Evolutionary conservation across 2,888 invertebrate genomes (phyloP), one percentile per base, ranked within the genome.

Genomic region (Synanthedon andrenaeformis): DNA sequence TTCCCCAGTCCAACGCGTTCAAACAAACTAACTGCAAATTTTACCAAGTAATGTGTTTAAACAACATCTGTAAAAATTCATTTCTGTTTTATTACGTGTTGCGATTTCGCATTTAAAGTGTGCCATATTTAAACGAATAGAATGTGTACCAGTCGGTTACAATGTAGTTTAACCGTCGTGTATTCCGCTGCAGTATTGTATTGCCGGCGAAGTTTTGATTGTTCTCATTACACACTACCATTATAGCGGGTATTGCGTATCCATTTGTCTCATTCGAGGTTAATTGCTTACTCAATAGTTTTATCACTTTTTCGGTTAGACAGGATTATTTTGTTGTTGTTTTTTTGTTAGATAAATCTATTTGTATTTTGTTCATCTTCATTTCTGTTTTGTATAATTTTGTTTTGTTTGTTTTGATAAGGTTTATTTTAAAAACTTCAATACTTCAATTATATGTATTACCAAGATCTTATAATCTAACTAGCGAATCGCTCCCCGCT

Each of bases 151-250:
- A 53, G 54, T 8, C 55, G 53, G 57, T 50, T 58, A 63, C 62
- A 64, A 61, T 60, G 63, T 63, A 63, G 56, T 58, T 50, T 53
- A 64, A 59, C 61, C 64, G 64, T 61, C 62, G 57, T 61, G 63
- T 45, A 45, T 45, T 60, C 58, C 62, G 66, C 61, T 62, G 61
- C 57, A 60, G 55, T 58, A 14, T 45, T 45, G 62, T 59, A 48
- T 42, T 54, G 54, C 56, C 10, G 56, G 59, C 59, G 59, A 65
- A 71, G 67, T 72, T 73, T 71, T 72, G 70, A 74, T 68, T 72
- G 65, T 64, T 54, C 71, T 69, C 69, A 75, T 74, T 75, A 73
- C 52, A 35, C 45, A 45, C 45, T 14, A 12, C 14, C 14, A 45
- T 45, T 45, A 45, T 14, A 14, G n/a, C 8, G 45, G 45, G n/a